Evolutionary conservation across 2,888 invertebrate species (phyloP).

Genomic region (Bedellia somnulentella): DNA sequence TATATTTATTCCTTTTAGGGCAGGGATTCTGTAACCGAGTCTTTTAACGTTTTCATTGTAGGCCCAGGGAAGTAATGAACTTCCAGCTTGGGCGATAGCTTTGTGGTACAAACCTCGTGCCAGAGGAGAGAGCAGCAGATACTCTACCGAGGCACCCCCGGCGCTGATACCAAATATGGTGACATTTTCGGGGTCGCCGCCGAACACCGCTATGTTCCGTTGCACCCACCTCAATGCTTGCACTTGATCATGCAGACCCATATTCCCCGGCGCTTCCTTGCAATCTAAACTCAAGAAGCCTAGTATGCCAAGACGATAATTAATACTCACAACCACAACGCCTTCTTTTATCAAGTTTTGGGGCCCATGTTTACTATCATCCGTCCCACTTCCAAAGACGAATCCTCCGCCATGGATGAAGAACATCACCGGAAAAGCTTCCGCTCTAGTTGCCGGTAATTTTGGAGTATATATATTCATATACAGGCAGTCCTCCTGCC

Average conservation of each 20-base stretch:
- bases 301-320: conserved; percentile 45
- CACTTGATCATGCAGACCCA: conserved; percentile 56
- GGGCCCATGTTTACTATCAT: conserved; percentile 32
- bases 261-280: conserved; percentile 49
- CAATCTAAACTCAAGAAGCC: conserved; percentile 38
- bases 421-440: conserved; percentile 39
- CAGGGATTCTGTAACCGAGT: conserved; percentile 27
- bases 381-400: conserved; percentile 39
- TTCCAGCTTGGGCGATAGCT: conserved; percentile 58
- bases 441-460: conserved; percentile 18
- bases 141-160: conserved; percentile 49
- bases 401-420: conserved; percentile 52
- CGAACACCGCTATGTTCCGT: conserved; percentile 43
- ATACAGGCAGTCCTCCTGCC: conserved; percentile 67
- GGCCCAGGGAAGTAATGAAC: conserved; percentile 49
- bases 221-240: conserved; percentile 54
- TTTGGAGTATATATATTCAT: conserved; percentile 69
- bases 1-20: conserved; percentile 18
- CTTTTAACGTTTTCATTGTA: conserved; percentile 25
- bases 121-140: conserved; percentile 37
- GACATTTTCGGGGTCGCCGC: conserved; percentile 47
- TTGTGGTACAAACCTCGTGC: conserved; percentile 53
- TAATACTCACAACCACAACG: conserved; percentile 39
- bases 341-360: conserved; percentile 42
- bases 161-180: conserved; percentile 58